Evolutionary conservation across 2,113 vertebrate genomes (phyloP).

Genomic region (Clarias gariepinus): DNA sequence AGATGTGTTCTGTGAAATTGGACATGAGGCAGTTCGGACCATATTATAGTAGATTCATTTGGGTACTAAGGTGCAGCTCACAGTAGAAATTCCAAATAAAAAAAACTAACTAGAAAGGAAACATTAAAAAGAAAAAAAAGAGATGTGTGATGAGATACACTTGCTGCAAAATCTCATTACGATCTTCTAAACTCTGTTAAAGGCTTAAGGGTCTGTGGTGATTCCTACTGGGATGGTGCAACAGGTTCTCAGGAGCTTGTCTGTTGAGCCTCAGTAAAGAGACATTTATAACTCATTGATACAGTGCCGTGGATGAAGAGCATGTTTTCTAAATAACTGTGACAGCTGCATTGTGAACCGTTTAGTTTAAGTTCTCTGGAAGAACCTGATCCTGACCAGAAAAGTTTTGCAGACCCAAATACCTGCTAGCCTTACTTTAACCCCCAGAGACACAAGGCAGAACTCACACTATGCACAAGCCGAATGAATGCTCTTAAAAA

Average conservation of each 20-base stretch:
- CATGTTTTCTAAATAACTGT: neutral
- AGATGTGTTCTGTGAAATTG: too few species aligned
- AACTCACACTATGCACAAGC: slow-evolving; percentile 16
- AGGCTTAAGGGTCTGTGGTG: too few species aligned
- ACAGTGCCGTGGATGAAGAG: neutral
- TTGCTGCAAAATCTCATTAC: too few species aligned
- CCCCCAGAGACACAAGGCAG: slow-evolving; percentile 28
- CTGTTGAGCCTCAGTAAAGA: neutral
- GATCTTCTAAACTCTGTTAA: too few species aligned
- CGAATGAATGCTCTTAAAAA: slow-evolving; percentile 21
- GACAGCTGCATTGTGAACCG: neutral
- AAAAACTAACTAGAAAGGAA: too few species aligned
- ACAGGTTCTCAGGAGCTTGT: neutral
- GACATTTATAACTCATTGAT: neutral
- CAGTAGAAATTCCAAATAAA: too few species aligned
- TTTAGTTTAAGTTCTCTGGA: neutral
- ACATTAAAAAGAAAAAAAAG: too few species aligned
- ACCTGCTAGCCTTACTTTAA: slow-evolving; percentile 28
- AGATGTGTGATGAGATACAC: too few species aligned
- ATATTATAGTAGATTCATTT: too few species aligned
- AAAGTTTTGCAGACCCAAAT: slow-evolving; percentile 20
- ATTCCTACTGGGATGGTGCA: neutral
- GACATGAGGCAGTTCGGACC: too few species aligned
- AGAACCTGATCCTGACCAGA: neutral
- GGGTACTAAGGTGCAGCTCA: too few species aligned